phyloP scores from a whole-genome alignment of 2,113 vertebrate genomes.

The Mobula hypostoma region DNA sequence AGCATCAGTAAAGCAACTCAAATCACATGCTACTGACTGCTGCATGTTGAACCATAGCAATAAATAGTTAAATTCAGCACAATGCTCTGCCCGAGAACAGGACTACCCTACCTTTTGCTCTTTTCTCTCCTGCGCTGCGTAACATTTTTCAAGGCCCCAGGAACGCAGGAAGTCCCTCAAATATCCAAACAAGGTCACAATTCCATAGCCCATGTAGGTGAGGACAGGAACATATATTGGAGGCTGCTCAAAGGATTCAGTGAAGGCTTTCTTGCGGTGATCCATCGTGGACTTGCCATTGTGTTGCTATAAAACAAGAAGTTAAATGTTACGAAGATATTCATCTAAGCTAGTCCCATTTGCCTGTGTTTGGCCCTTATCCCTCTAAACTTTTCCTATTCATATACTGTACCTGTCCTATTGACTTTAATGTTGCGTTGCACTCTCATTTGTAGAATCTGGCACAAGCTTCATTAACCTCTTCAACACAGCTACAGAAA shows the following conservation, averaged over 20 bases:
- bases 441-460: background rate
- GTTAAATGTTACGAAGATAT: too few species aligned
- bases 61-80: background rate
- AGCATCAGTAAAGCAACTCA: background rate
- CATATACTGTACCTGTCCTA: too few species aligned
- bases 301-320: slow-evolving; percentile 60
- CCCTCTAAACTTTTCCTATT: too few species aligned
- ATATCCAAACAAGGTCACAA: slow-evolving; percentile 85
- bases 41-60: background rate
- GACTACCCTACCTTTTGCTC: slow-evolving; percentile 75
- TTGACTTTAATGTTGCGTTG: background rate
- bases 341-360: too few species aligned
- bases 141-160: slow-evolving; percentile 76
- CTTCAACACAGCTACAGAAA: background rate
- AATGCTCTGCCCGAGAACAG: background rate
- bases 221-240: slow-evolving; percentile 80
- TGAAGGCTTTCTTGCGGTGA: slow-evolving; percentile 50
- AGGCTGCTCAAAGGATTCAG: slow-evolving; percentile 74
- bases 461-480: too few species aligned
- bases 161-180: slow-evolving; percentile 84
- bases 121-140: slow-evolving; percentile 69
- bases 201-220: slow-evolving; percentile 79
- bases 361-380: too few species aligned
- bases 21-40: background rate
- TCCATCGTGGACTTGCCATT: slow-evolving; percentile 56